Evolutionary conservation across 2,797 vertebrate genomes (phyloP), one percentile per base, ranked within the genome.

Genomic region (Delichon dasypus): DNA sequence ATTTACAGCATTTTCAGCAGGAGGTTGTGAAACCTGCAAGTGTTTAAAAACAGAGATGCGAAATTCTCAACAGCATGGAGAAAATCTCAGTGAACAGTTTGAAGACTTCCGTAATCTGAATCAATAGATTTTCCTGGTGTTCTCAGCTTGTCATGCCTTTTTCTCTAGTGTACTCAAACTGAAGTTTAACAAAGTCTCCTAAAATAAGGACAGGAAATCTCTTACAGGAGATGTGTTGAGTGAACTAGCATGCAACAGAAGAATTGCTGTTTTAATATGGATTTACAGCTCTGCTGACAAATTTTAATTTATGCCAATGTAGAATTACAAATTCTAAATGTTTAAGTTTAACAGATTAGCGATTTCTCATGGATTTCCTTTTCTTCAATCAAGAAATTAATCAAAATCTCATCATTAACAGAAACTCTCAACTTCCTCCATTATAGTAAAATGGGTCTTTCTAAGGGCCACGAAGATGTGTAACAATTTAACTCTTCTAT

Each of bases 1-100:
- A 57, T 88, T 98, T 87, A 97, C 97, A 21, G 94, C 64, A 91
- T 97, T 98, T 77, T 98, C 98, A 5, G 94, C 51, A 50, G 80
- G 22, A 29, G 96, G 64, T 23, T 98, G 98, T 9, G 94, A 87
- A 17, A 70, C 55, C 98, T 98, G 81, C 22, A 94, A 80, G 30
- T 36, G 42, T 74, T 74, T 55, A 75, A 71, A 93, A 96, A 94
- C 21, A 58, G 30, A 78, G 78, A 55, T 7, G 17, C 15, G 12
- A 96, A 81, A 94, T 34, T 71, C 30, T 77, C 40, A 80, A 58
- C 64, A 57, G 22, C 71, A 82, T 5, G n/a, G 14, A 96, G 53
- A 88, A 71, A 68, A 76, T 30, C 29, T 75, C 40, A 66, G 32
- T 13, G 32, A 90, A 77, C 7, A 40, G 12, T 19, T 15, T 23